Evolutionary conservation across 2,113 vertebrate genomes (phyloP), one percentile per base, ranked within the genome.

Genomic region (Pionites leucogaster): DNA sequence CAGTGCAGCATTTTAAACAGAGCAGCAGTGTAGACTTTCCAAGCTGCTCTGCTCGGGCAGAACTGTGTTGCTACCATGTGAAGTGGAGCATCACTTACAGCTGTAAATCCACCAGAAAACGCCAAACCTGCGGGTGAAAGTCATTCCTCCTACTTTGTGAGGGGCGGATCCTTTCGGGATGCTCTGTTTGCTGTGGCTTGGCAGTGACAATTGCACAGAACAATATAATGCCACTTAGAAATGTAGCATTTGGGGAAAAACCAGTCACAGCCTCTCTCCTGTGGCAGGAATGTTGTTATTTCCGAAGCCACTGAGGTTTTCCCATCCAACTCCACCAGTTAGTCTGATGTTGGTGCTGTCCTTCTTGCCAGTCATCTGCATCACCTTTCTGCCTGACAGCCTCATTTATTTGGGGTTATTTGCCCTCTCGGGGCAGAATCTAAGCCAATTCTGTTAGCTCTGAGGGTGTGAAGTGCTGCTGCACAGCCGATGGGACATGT

Each of bases 401-500:
- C 7, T 24, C 8, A 2, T 63, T 63, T 71, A 12, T 79, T 72
- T 88, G 27, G 5, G 5, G 46, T 59, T 59, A 35, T 59, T 59
- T 59, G 57, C 33, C 29, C 20, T 62, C 33, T 37, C 44, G 33
- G 57, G 47, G 55, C 65, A 65, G 72, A 68, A 35, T 4, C 0
- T 14, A 13, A 57, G 55, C 49, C 35, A 10, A 57, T 77, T 68
- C 31, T 33, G 55, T 67, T 83, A 46, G 75, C 64, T 44, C 22
- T 20, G 67, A 4, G 57, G 86, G 18, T 78, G 80, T 69, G 82
- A 85, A 65, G 88, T 28, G 5, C 60, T 27, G 2, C 44, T 28
- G 52, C 39, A 74, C 59, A 74, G 29, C 31, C 0, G 1, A 71
- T 3, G 16, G 59, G 63, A 31, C 15, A 0, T 0, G 91, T 55